Evolutionary conservation across 2,113 vertebrate genomes (phyloP).

Genomic region (Xiphophorus couchianus): DNA sequence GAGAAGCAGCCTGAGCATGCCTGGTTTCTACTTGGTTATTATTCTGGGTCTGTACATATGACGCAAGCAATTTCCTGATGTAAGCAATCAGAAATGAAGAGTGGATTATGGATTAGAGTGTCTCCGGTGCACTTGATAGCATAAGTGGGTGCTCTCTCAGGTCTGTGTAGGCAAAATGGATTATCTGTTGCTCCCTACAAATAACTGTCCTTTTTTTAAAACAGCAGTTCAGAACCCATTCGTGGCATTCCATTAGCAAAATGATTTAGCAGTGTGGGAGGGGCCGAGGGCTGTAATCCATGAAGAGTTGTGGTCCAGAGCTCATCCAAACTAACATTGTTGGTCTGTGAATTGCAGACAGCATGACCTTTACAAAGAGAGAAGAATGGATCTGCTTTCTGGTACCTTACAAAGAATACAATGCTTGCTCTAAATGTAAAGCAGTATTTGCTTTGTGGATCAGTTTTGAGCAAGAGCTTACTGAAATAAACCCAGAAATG

Average conservation of each 20-base stretch:
- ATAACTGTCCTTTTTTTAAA: slow-evolving; percentile 60
- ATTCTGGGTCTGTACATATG: slow-evolving; percentile 58
- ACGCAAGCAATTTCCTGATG: slow-evolving; percentile 77
- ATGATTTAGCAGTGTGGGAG: slow-evolving; percentile 58
- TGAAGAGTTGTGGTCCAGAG: slow-evolving; percentile 49
- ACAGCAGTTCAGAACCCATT: slow-evolving; percentile 54
- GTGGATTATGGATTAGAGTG: slow-evolving; percentile 74
- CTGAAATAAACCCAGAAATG: slow-evolving; percentile 53
- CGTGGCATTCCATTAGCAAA: slow-evolving; percentile 70
- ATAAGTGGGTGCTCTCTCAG: slow-evolving; percentile 71
- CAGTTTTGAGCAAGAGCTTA: slow-evolving; percentile 38
- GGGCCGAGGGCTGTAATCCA: slow-evolving; percentile 51
- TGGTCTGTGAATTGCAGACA: slow-evolving; percentile 33
- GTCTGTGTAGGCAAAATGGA: slow-evolving; percentile 75
- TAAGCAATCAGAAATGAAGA: slow-evolving; percentile 78
- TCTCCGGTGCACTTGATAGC: slow-evolving; percentile 73
- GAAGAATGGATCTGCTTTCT: slow-evolving; percentile 51
- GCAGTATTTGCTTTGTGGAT: slow-evolving; percentile 48
- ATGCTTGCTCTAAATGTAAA: slow-evolving; percentile 30
- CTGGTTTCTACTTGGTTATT: slow-evolving; percentile 67
- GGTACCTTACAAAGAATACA: slow-evolving; percentile 31
- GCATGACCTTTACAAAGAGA: slow-evolving; percentile 60
- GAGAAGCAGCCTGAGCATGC: slow-evolving; percentile 27
- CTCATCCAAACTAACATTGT: slow-evolving; percentile 48
- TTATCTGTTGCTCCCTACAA: slow-evolving; percentile 70